Evolutionary conservation across 92 coral and sea anemone genomes (phyloP).

Genomic region (Phenganax stokvisi): DNA sequence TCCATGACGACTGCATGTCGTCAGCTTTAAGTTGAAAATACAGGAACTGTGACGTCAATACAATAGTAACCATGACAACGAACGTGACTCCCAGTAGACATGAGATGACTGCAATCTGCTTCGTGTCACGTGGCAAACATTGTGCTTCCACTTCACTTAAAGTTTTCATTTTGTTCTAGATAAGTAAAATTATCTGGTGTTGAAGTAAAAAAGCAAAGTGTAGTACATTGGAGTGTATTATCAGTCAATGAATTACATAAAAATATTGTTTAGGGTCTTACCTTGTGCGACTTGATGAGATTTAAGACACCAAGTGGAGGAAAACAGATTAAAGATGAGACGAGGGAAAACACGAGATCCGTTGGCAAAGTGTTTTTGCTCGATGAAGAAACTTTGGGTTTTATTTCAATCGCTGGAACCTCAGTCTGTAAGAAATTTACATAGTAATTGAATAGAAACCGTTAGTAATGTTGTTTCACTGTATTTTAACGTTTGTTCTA

Average conservation of each 20-base stretch:
- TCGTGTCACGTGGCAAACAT: slow-evolving; percentile 20
- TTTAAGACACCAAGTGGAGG: slow-evolving; percentile 31
- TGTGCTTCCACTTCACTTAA: slow-evolving; percentile 4
- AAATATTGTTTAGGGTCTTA: neutral
- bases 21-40: slow-evolving; percentile 23
- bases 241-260: neutral
- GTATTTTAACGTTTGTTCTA: too few relatives aligned
- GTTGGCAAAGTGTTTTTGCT: neutral
- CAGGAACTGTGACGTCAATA: slow-evolving; percentile 22
- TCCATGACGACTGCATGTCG: slow-evolving; percentile 29
- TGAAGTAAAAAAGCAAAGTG: neutral
- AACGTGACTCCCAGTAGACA: slow-evolving; percentile 36
- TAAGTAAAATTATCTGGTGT: neutral
- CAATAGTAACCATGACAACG: slow-evolving; percentile 27
- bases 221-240: neutral
- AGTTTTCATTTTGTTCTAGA: slow-evolving; percentile 13
- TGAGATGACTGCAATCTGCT: slow-evolving; percentile 27
- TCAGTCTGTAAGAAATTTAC: neutral
- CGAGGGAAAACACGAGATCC: slow-evolving; percentile 5
- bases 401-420: neutral
- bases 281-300: slow-evolving; percentile 26
- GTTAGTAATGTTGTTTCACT: too few relatives aligned
- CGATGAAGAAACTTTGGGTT: neutral
- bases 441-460: too few relatives aligned
- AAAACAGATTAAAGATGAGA: slow-evolving; percentile 10